These are phyloP conservation scores for Vidua chalybeata DNA, from an alignment of 2,113 vertebrate genomes.

Conservation along the genomic window DNA sequence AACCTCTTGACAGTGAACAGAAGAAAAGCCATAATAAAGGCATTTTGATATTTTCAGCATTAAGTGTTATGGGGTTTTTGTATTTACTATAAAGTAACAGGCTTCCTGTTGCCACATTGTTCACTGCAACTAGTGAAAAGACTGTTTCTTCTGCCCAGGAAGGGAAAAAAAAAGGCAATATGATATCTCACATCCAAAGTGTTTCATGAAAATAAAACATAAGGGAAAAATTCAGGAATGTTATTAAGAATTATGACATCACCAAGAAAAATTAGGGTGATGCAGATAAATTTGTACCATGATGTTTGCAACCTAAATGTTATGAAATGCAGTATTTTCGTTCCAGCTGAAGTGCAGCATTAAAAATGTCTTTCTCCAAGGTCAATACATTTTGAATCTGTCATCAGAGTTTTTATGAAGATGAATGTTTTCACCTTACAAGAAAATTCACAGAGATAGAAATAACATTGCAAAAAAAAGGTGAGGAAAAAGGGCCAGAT, in stretches of 20 bases:
- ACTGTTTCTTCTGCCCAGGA: background rate
- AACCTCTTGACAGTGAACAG: background rate
- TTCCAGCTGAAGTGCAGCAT: background rate
- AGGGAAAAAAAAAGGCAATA: background rate
- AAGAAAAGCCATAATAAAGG: background rate
- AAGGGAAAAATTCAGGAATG: background rate
- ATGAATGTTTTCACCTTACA: slow-evolving; percentile 10
- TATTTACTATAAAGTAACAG: background rate
- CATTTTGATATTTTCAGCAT: background rate
- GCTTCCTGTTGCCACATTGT: background rate
- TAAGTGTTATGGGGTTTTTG: background rate
- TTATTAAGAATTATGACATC: background rate
- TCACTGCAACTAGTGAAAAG: background rate
- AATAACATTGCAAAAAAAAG: background rate
- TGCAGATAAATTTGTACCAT: background rate
- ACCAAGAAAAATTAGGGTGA: background rate
- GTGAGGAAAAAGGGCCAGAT: background rate
- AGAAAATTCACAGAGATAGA: background rate
- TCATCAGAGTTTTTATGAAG: slow-evolving; percentile 20
- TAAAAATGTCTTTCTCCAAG: slow-evolving; percentile 20
- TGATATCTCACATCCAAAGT: background rate
- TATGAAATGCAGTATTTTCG: background rate
- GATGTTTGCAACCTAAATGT: background rate
- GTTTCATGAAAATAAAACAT: background rate
- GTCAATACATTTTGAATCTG: slow-evolving; percentile 19